Evolutionary conservation across 2,797 vertebrate species (phyloP).

Genomic region (Octomys mimax): DNA sequence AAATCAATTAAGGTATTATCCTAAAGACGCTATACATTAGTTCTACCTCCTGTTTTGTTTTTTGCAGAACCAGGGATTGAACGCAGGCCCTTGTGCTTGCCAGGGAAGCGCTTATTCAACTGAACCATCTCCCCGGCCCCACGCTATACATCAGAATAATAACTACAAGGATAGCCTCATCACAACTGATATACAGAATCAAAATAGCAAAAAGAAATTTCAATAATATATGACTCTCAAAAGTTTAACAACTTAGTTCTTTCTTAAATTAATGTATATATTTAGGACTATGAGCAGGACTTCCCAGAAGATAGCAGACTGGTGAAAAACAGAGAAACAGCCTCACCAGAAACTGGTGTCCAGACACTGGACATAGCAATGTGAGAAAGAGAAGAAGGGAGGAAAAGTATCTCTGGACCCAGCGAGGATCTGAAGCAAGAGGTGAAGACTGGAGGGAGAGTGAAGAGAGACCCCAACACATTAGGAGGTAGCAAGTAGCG

Average conservation of each 20-base stretch:
- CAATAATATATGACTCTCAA: conserved; percentile 8
- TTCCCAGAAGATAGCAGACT: background rate
- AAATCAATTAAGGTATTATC: conserved; percentile 43
- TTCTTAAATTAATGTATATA: background rate
- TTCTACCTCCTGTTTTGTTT: no score
- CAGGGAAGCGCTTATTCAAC: no score
- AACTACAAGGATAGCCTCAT: background rate
- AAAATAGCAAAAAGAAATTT: conserved; percentile 29
- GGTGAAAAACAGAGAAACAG: background rate
- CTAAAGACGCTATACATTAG: background rate
- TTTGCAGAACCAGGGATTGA: no score
- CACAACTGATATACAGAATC: background rate
- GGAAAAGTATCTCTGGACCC: background rate
- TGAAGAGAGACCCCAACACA: background rate
- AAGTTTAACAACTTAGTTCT: conserved; percentile 43
- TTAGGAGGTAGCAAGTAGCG: background rate
- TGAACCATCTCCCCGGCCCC: no score
- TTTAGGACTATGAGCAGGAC: background rate
- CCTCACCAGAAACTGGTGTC: background rate
- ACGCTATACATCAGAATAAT: background rate
- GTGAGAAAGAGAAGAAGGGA: background rate
- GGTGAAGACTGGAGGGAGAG: background rate
- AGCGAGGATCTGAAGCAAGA: background rate
- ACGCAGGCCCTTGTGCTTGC: no score
- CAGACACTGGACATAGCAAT: background rate